Base-by-base conservation (phyloP, 2,113 vertebrate genomes). In the Myanophis thanlyinensis region DNA sequence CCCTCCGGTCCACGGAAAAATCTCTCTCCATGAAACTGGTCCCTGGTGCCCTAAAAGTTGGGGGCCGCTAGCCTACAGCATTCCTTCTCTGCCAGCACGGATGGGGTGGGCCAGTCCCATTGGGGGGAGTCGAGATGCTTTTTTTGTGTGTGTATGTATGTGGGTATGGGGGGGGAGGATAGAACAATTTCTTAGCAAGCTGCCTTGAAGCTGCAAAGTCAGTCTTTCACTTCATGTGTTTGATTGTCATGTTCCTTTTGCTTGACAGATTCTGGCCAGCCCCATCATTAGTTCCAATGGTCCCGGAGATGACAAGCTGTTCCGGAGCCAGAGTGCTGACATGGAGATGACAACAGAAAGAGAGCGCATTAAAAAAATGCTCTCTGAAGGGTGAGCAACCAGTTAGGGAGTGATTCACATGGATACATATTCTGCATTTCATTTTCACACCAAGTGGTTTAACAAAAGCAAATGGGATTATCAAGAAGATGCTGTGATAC, bases 351-450 rank as follows among this genome's bases (percentile, higher is more conserved):
- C 97, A 0, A 97, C 98, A 0, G 99, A 99, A 96, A 98, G 98
- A 90, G 99, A 99, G 96, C 96, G 99, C 54, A 98, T 99, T 49
- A 99, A 98, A 96, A 99, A 99, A 98, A 99, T 99, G 99, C 98
- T 99, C 4, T 99, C 99, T 0, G 99, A 99, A 96, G 99, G 99
- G 99, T 98, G 95, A 98, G 96, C 6, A 10, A 46, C 6, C 0
- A 22, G 15, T 52, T 87, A 48, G 12, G 27, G 23, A 13, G 23
- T 49, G 12, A 12, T 48, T 49, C 47, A 13, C 25, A 86, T 46
- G 40, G n/a, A 9, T 40, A 84, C 20, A 23, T 49, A 27, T 6
- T 80, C 35, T 23, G 35, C 67, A 1, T 80, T 80, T 80, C 73
- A 80, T 44, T 44, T 44, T 44, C n/a, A 40, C 73, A 44, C 35